A percentile compares a stretch with the other conserved stretches of the same genome.
phyloP scores from a whole-genome alignment of 2,113 vertebrate genomes.

The Heteronetta atricapilla region DNA sequence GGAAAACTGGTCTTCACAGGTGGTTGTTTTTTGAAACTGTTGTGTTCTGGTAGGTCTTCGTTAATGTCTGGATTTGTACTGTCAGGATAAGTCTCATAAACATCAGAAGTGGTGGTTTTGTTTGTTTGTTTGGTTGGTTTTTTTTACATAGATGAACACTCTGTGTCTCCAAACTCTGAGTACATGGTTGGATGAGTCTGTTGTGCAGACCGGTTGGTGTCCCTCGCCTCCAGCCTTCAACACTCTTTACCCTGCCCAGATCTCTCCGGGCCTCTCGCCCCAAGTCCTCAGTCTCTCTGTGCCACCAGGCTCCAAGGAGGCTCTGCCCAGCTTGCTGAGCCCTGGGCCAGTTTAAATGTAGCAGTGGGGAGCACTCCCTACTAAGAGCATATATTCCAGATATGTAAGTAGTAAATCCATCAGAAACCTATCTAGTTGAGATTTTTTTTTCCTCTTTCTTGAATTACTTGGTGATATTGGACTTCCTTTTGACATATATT shows the following conservation, averaged over 20 bases:
- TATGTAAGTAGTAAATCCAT: background rate
- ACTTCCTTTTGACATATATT: background rate
- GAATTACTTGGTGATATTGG: background rate
- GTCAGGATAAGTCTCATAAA: background rate
- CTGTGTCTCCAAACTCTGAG: background rate
- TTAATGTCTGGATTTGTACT: background rate
- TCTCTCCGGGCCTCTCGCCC: background rate
- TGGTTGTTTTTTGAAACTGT: rapidly evolving
- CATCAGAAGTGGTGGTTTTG: background rate
- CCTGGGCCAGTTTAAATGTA: background rate
- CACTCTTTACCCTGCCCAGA: background rate
- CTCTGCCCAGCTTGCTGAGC: background rate
- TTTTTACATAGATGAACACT: background rate
- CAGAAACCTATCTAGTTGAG: background rate
- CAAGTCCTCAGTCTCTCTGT: background rate
- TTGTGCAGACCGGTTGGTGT: background rate
- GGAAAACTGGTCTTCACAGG: background rate
- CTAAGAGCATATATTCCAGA: background rate
- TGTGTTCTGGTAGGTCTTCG: background rate
- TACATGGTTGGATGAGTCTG: background rate
- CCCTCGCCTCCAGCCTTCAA: background rate
- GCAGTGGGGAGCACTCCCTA: background rate
- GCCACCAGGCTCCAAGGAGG: background rate
- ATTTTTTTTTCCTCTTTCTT: background rate
- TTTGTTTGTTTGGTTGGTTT: too few species aligned